Conservation (phyloP, 2,888 invertebrate genomes). For the Melanchra persicariae region DNA sequence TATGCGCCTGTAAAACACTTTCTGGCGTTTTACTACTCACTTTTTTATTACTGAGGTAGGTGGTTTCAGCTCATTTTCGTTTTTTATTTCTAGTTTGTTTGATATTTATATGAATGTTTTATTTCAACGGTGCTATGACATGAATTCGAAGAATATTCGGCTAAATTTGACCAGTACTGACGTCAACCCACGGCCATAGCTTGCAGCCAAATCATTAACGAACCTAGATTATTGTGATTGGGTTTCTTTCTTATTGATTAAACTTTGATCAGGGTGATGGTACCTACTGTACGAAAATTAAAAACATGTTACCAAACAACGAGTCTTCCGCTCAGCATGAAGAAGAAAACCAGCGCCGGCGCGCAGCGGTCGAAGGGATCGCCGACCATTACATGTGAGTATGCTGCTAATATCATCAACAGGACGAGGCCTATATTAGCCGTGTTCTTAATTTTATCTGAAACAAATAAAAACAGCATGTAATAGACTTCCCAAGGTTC, state of each 20-base stretch:
- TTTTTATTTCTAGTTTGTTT: slow-evolving; percentile 29
- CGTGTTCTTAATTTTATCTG: slow-evolving; percentile 97
- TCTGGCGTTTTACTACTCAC: slow-evolving; percentile 15
- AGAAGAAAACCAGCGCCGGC: slow-evolving; percentile 97
- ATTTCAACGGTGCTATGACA: slow-evolving; percentile 45
- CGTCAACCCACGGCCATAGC: slow-evolving; percentile 67
- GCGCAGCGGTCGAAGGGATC: slow-evolving; percentile 98
- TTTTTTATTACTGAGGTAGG: slow-evolving; percentile 39
- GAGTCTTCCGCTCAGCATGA: slow-evolving; percentile 97
- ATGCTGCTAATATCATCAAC: slow-evolving; percentile 97
- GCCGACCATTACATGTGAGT: slow-evolving; percentile 97
- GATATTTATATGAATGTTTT: slow-evolving; percentile 35
- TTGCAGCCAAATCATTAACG: slow-evolving; percentile 43
- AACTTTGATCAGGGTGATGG: not conserved
- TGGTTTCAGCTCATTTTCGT: slow-evolving; percentile 17
- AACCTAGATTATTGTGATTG: slow-evolving; percentile 29
- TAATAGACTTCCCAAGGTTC: not conserved
- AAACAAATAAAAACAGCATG: slow-evolving; percentile 39
- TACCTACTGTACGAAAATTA: not conserved
- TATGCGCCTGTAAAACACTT: slow-evolving; percentile 39
- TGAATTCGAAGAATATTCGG: slow-evolving; percentile 45
- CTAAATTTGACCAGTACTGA: slow-evolving; percentile 59
- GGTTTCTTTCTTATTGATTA: slow-evolving; percentile 12
- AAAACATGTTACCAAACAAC: slow-evolving; percentile 93
- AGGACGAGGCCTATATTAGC: slow-evolving; percentile 96